phyloP scores from a whole-genome alignment of 2,113 vertebrate species.

The Trogon surrucura region DNA sequence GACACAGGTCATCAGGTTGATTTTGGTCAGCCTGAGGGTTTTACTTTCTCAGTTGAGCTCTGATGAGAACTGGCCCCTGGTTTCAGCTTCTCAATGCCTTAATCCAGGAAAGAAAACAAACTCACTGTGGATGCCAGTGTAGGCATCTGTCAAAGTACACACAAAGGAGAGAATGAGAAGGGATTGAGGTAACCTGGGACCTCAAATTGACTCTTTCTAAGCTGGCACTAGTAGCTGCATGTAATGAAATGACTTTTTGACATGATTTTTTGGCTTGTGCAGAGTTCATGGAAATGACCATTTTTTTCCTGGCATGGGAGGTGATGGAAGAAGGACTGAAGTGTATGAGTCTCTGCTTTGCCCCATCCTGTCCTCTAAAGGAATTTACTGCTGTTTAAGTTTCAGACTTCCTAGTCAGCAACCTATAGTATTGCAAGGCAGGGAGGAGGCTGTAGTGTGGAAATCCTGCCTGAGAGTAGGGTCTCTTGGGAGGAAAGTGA shows the following conservation, averaged over 20 bases:
- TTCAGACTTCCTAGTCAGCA: neutral
- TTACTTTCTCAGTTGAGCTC: neutral
- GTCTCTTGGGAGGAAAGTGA: neutral
- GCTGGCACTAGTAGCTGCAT: neutral
- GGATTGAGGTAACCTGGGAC: neutral
- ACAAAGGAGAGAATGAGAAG: neutral
- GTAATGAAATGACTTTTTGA: neutral
- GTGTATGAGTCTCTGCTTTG: neutral
- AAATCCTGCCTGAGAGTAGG: rapidly evolving
- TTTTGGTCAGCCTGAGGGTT: neutral
- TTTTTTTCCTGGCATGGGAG: neutral
- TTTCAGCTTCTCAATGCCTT: neutral
- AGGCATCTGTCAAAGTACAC: neutral
- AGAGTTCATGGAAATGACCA: neutral
- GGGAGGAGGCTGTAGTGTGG: neutral
- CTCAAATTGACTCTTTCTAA: neutral
- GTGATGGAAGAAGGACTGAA: neutral
- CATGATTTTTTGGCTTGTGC: neutral
- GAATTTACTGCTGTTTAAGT: neutral
- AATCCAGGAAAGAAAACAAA: neutral
- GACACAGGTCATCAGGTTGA: neutral
- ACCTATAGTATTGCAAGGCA: neutral
- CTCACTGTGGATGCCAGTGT: neutral
- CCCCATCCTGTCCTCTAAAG: neutral
- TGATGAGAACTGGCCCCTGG: neutral